Conservation (phyloP, 37 sponge, comb jelly and placozoan genomes). For the Crambe crambe region DNA sequence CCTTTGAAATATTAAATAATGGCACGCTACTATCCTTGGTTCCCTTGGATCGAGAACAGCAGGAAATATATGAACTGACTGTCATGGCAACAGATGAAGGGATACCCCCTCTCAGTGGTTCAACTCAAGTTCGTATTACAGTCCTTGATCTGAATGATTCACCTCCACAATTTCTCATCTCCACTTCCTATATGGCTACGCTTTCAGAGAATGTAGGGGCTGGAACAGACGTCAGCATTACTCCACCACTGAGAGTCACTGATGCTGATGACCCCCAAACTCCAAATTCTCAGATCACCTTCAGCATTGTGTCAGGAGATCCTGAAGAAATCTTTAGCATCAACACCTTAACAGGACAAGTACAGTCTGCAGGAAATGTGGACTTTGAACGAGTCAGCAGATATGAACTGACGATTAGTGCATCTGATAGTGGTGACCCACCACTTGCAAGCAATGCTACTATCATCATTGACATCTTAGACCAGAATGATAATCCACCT, state of each 20-base stretch:
- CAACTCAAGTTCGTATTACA: slow-evolving; percentile 28
- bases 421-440: slow-evolving; percentile 46
- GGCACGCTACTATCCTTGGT: slow-evolving; percentile 3
- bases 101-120: slow-evolving; percentile 47
- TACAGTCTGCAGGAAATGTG: background rate
- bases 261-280: slow-evolving; percentile 49
- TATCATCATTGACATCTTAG: slow-evolving; percentile 29
- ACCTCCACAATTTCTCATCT: slow-evolving; percentile 41
- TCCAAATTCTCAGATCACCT: slow-evolving; percentile 44
- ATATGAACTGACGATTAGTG: slow-evolving; percentile 34
- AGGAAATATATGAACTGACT: slow-evolving; percentile 30
- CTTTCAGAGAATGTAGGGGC: slow-evolving; percentile 38
- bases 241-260: slow-evolving; percentile 33
- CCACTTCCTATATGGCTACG: slow-evolving; percentile 14
- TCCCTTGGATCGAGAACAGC: slow-evolving; percentile 18
- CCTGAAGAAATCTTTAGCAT: slow-evolving; percentile 30
- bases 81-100: slow-evolving; percentile 61
- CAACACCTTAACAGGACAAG: slow-evolving; percentile 30
- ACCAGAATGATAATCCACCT: slow-evolving; percentile 70
- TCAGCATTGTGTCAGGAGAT: slow-evolving; percentile 16
- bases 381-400: slow-evolving; percentile 33
- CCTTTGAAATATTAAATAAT: slow-evolving; percentile 13
- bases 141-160: slow-evolving; percentile 50
- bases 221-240: slow-evolving; percentile 17
- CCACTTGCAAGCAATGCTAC: slow-evolving; percentile 38